Conservation (phyloP, 2,797 vertebrate genomes). For the Neomorphus geoffroyi region DNA sequence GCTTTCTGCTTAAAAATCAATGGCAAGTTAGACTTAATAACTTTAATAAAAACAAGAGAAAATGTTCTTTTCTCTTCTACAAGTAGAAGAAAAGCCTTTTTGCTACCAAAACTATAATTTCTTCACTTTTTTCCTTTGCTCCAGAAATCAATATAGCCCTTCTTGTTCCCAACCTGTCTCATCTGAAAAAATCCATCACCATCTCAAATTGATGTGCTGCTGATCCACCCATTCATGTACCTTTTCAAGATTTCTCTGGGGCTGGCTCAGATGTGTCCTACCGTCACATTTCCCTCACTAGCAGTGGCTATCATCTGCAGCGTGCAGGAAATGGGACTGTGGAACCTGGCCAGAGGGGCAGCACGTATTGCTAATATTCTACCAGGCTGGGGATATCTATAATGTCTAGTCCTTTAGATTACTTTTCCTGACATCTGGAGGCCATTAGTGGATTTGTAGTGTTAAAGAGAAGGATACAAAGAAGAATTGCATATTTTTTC, state of each 20-base stretch:
- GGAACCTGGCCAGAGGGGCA: not conserved
- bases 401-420: not conserved
- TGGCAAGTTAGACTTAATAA: not conserved
- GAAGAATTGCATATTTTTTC: accelerated
- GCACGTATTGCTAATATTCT: not conserved
- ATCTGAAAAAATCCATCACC: not conserved
- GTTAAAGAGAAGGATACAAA: not conserved
- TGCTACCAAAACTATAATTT: not conserved
- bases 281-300: not conserved
- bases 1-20: conserved; percentile 31
- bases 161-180: accelerated
- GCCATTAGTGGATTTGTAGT: not conserved
- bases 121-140: not conserved
- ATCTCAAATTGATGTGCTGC: accelerated
- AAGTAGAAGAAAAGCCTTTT: not conserved
- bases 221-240: accelerated
- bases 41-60: not conserved
- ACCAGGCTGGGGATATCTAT: not conserved
- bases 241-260: not conserved
- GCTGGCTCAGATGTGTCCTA: not conserved
- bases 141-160: not conserved
- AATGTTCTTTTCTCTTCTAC: not conserved
- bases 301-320: not conserved
- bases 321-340: too few species aligned
- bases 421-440: not conserved